Base-by-base conservation (phyloP, 2,113 vertebrate species). In the Coptodon bakossiorum region DNA sequence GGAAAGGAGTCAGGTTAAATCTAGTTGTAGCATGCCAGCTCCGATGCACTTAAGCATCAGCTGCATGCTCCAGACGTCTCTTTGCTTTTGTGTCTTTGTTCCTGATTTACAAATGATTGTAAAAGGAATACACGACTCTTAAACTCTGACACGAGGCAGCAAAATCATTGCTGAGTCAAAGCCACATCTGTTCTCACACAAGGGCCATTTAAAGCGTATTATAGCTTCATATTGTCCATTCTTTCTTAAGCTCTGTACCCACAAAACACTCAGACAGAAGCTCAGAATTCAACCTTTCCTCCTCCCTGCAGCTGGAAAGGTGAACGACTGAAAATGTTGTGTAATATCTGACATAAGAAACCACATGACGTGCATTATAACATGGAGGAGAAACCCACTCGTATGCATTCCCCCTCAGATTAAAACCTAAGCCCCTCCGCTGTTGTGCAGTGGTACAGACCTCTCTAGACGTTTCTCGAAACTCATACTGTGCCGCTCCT, bases 331-430 rank as follows among this genome's bases (percentile, higher is more conserved):
- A 78, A 68, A 10, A 53, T 29, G 34, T 90, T 85, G 63, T 54
- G 3, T 10, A 91, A 87, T 76, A 68, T 59, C 40, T 84, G 34
- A 66, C 34, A 22, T 36, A n/a, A 66, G 17, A 88, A 19, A 54
- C 82, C 19, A 57, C 56, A 79, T 89, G 82, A 89, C 19, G 48
- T 76, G 87, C 38, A 43, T 87, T 82, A 83, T 31, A 89, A 88
- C 24, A 36, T 48, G 24, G 24, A 63, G 9, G 88, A 81, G 31
- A 54, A 86, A 36, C 48, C 83, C 88, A 80, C 40, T 91, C 24
- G 82, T 91, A 29, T 80, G 89, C 88, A 91, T 94, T 92, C 86
- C 76, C 85, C 1, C 36, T 43, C 68, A 66, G 90, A 91, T 93
- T 93, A 92, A 88, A 81, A 31, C 63, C 6, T 90, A 86, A 94